A percentile compares a stretch with the other conserved stretches of the same genome.
phyloP scores from a whole-genome alignment of 2,888 invertebrate genomes.

The Cyrtodaria siliqua region DNA sequence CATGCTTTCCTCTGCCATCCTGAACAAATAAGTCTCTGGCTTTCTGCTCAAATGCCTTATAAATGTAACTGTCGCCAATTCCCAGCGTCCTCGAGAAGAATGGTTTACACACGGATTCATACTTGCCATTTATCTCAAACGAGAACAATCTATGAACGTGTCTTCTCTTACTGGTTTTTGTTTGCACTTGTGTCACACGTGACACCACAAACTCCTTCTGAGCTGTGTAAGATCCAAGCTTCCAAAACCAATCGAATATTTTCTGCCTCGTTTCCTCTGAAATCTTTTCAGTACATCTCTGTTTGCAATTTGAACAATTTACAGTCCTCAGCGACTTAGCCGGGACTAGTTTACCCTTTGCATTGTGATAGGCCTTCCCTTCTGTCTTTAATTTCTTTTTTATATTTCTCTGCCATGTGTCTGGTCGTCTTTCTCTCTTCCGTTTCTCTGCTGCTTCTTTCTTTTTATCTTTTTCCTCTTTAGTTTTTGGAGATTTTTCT shows the following conservation, averaged over 20 bases:
- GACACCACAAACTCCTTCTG: constrained; percentile 63
- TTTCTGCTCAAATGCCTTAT: constrained; percentile 58
- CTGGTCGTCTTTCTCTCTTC: constrained; percentile 50
- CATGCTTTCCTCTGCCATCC: constrained; percentile 56
- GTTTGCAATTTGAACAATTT: constrained; percentile 59
- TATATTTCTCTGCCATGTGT: constrained; percentile 54
- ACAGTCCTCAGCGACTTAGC: constrained; percentile 40
- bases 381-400: constrained; percentile 58
- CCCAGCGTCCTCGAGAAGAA: constrained; percentile 60
- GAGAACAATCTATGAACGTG: constrained; percentile 60
- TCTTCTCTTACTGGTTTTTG: constrained; percentile 47
- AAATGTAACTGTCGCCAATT: constrained; percentile 57
- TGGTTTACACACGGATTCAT: constrained; percentile 56
- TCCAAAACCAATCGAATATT: constrained; percentile 61
- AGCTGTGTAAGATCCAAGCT: constrained; percentile 51
- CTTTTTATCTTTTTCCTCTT: constrained; percentile 21
- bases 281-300: constrained; percentile 53
- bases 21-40: constrained; percentile 54
- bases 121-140: constrained; percentile 59
- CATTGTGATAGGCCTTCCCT: constrained; percentile 51
- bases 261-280: constrained; percentile 54
- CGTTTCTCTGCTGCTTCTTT: constrained; percentile 25
- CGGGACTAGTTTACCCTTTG: constrained; percentile 45
- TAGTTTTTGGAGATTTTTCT: constrained; percentile 24
- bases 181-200: constrained; percentile 46